These are phyloP conservation scores for Harpalus rufipes DNA, from an alignment of 2,888 invertebrate species.

Conservation along the genomic window DNA sequence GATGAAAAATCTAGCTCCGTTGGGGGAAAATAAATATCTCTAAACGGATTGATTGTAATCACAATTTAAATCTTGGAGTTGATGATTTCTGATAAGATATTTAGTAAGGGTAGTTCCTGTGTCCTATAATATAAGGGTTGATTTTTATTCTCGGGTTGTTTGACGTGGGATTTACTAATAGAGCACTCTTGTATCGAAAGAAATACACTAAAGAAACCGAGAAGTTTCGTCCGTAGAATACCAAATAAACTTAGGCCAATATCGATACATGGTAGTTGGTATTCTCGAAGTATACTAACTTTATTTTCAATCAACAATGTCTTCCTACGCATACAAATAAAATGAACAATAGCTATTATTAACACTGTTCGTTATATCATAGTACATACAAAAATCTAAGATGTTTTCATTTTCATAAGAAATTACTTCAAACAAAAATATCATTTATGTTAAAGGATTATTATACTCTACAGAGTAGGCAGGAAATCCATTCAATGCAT, in stretches of 20 bases:
- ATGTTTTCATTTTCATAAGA: too few species aligned
- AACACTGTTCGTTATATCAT: too few species aligned
- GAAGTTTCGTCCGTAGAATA: background rate
- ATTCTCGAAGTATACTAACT: background rate
- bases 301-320: conserved; percentile 13
- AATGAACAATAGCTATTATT: too few species aligned
- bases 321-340: background rate
- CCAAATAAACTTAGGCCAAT: background rate
- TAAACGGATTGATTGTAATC: background rate
- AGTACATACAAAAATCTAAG: too few species aligned
- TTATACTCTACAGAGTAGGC: too few species aligned
- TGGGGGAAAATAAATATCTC: conserved; percentile 9
- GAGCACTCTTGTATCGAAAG: background rate
- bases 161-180: background rate
- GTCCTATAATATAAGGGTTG: background rate
- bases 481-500: too few species aligned
- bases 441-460: too few species aligned
- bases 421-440: too few species aligned
- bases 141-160: background rate
- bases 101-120: too few species aligned
- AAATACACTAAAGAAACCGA: conserved; percentile 2
- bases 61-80: background rate
- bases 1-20: conserved; percentile 4
- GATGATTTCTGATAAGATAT: too few species aligned
- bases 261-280: background rate